A percentile compares a stretch with the other conserved stretches of the same genome.
Evolutionary conservation across 1,140 invertebrate genomes (phyloP).

Genomic region (Reticulitermes speratus): DNA sequence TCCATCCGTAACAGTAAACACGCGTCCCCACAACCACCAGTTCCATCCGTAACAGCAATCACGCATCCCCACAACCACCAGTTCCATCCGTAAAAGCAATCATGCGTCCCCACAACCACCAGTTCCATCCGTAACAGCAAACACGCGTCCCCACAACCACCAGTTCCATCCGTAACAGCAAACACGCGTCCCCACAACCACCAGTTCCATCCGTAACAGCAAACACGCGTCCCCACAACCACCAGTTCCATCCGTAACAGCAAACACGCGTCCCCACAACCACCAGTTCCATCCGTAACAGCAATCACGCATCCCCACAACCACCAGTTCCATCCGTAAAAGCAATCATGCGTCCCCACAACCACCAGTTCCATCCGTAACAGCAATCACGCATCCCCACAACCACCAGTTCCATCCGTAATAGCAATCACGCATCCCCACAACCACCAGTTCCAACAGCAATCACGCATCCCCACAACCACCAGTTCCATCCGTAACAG

Average conservation of each 20-base stretch:
- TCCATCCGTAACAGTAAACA: background rate
- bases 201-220: background rate
- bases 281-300: background rate
- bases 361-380: background rate
- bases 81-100: background rate
- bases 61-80: background rate
- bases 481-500: too few relatives aligned
- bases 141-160: too few relatives aligned
- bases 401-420: background rate
- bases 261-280: too few relatives aligned
- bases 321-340: background rate
- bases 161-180: background rate
- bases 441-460: background rate
- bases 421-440: constrained; percentile 3
- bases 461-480: too few relatives aligned
- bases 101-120: background rate
- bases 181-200: too few relatives aligned
- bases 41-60: background rate
- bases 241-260: background rate
- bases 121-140: background rate
- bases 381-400: too few relatives aligned
- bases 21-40: background rate
- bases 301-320: too few relatives aligned
- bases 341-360: too few relatives aligned
- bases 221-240: too few relatives aligned